These are phyloP conservation scores for Gari tellinella DNA, from an alignment of 2,888 invertebrate species.

Conservation along the genomic window DNA sequence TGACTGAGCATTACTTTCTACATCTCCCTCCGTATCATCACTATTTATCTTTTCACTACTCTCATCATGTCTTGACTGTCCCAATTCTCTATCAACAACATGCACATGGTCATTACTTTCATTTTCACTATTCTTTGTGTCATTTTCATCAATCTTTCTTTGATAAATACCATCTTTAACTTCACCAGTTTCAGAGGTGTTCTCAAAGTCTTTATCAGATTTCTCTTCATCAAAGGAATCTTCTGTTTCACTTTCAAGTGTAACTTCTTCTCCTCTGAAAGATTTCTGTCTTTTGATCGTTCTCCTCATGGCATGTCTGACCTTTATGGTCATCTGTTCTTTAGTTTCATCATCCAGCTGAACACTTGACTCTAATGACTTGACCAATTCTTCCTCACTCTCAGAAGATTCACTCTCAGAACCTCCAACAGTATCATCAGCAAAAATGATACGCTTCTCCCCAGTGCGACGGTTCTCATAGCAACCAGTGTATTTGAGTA, in stretches of 20 bases:
- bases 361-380: constrained; percentile 3
- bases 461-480: constrained; percentile 66
- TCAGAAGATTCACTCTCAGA: constrained; percentile 16
- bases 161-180: too few species aligned
- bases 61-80: too few species aligned
- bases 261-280: background rate
- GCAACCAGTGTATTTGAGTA: constrained; percentile 68
- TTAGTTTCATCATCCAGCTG: constrained; percentile 10
- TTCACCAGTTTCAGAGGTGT: too few species aligned
- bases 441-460: constrained; percentile 53
- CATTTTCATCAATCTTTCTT: too few species aligned
- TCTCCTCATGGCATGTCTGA: constrained; percentile 35
- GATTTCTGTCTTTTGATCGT: constrained; percentile 31
- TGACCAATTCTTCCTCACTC: constrained; percentile 19
- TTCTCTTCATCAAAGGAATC: background rate
- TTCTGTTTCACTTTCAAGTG: background rate
- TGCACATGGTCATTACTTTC: too few species aligned
- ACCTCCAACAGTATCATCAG: constrained; percentile 51
- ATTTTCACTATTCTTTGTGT: too few species aligned
- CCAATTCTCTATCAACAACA: too few species aligned
- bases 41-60: too few species aligned
- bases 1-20: too few species aligned
- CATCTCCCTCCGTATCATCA: too few species aligned
- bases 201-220: background rate
- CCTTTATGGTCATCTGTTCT: constrained; percentile 35